A percentile compares a stretch with the other conserved stretches of the same genome.
These are phyloP conservation scores for Oncorhynchus kisutch DNA, from an alignment of 2,113 vertebrate species.

Conservation along the genomic window DNA sequence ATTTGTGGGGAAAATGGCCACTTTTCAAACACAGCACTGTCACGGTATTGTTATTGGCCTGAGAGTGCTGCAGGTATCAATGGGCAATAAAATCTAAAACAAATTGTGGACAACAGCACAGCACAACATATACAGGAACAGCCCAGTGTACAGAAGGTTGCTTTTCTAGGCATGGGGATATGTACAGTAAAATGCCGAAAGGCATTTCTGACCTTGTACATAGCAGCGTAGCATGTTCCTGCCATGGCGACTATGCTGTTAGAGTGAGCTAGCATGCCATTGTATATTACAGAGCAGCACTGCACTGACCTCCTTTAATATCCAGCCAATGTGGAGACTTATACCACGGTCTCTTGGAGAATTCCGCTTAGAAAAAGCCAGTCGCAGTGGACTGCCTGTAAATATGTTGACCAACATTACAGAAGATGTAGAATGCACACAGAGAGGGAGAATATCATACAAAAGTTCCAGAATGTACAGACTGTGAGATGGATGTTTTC, in stretches of 20 bases:
- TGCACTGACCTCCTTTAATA: too few species aligned
- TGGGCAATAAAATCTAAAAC: background rate
- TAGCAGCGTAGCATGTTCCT: background rate
- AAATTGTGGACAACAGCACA: background rate
- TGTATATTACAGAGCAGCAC: too few species aligned
- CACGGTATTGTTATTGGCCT: background rate
- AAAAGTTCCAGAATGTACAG: conserved; percentile 18
- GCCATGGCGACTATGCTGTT: background rate
- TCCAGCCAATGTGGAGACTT: too few species aligned
- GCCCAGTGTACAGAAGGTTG: background rate
- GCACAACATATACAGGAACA: background rate
- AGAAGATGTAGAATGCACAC: background rate
- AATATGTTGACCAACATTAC: conserved; percentile 5
- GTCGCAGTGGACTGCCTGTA: background rate
- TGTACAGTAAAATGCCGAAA: background rate
- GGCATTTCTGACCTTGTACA: background rate
- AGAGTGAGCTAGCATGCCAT: too few species aligned
- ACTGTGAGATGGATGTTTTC: conserved; percentile 31
- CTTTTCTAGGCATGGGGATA: background rate
- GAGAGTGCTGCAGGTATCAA: background rate
- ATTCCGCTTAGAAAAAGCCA: background rate
- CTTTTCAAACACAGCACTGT: conserved; percentile 7
- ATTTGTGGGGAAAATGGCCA: conserved; percentile 10
- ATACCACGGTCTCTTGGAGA: background rate
- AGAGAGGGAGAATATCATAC: background rate